Evolutionary conservation across 2,113 vertebrate genomes (phyloP).

Genomic region (Mustela nigripes): DNA sequence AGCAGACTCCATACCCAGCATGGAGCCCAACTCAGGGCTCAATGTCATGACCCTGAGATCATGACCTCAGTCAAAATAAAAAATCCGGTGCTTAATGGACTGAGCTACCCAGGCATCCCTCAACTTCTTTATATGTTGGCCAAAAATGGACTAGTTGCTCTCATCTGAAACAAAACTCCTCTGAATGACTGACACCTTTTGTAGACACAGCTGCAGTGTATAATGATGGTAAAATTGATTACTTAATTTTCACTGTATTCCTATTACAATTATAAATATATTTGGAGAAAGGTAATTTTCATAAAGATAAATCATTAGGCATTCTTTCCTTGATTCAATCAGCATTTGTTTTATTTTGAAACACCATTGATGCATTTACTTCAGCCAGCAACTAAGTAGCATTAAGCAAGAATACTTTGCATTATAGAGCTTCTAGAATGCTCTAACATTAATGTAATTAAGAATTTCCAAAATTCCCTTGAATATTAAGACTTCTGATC

Average conservation of each 20-base stretch:
- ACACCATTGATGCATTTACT: background rate
- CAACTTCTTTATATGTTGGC: background rate
- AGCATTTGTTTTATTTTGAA: slow-evolving; percentile 26
- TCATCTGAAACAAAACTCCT: background rate
- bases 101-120: background rate
- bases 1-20: background rate
- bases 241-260: slow-evolving; percentile 48
- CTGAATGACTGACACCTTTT: slow-evolving; percentile 11
- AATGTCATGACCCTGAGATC: background rate
- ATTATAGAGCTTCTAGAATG: background rate
- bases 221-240: slow-evolving; percentile 26
- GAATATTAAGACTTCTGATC: background rate
- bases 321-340: slow-evolving; percentile 35
- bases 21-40: background rate
- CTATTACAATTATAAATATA: slow-evolving; percentile 45
- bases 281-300: slow-evolving; percentile 48
- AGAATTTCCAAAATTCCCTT: background rate
- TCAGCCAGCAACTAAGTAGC: background rate
- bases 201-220: background rate
- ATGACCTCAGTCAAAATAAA: background rate
- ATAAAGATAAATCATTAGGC: background rate
- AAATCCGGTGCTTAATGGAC: background rate
- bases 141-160: background rate
- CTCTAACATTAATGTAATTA: background rate
- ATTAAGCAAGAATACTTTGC: background rate